A percentile compares a stretch with the other conserved stretches of the same genome.
Evolutionary conservation across 2,888 invertebrate species (phyloP).

Genomic region (Tiliacea citrago): DNA sequence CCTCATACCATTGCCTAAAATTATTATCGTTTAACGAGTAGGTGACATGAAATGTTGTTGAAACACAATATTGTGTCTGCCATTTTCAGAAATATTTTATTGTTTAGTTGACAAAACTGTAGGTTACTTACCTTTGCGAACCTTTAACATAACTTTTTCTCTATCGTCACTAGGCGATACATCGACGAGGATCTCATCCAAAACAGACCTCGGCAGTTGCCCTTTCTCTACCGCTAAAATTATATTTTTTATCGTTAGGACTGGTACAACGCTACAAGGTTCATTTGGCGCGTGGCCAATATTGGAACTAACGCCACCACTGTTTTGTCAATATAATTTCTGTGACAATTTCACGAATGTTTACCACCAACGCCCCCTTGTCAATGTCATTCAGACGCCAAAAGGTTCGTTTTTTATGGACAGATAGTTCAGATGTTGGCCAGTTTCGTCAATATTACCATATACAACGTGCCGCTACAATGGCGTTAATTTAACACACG

Average conservation of each 20-base stretch:
- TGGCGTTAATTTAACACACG: no score
- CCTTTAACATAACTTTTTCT: conserved; percentile 28
- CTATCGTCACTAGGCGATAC: background rate
- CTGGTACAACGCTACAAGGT: background rate
- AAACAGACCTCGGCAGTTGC: conserved; percentile 25
- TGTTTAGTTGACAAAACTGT: background rate
- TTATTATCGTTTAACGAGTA: background rate
- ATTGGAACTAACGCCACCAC: background rate
- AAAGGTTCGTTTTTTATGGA: background rate
- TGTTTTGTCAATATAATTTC: background rate
- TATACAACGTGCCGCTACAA: no score
- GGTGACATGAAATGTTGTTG: background rate
- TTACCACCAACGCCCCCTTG: background rate
- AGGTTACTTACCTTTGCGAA: conserved; percentile 31
- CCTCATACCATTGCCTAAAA: conserved; percentile 15
- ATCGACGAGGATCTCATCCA: conserved; percentile 6
- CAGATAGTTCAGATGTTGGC: background rate
- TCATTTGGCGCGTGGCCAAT: background rate
- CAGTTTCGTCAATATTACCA: background rate
- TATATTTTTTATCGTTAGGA: background rate
- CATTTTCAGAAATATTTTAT: background rate
- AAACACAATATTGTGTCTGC: background rate
- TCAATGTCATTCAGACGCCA: background rate
- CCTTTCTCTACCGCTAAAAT: conserved; percentile 42
- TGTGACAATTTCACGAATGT: background rate